These are phyloP conservation scores for Corynorhinus townsendii DNA, from an alignment of 2,113 vertebrate species.

Conservation along the genomic window DNA sequence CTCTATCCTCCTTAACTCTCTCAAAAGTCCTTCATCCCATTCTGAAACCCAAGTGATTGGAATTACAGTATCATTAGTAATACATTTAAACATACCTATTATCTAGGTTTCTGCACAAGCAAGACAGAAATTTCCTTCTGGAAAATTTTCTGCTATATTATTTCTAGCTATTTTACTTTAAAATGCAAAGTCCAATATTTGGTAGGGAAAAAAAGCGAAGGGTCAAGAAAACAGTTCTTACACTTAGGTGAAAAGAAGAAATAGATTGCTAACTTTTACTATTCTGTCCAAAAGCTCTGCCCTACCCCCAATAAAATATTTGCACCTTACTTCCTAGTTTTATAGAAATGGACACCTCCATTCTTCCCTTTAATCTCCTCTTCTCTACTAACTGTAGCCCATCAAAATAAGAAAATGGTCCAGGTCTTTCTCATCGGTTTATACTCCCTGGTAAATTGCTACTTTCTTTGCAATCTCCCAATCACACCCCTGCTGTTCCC, in stretches of 20 bases:
- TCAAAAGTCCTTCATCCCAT: neutral
- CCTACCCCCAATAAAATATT: neutral
- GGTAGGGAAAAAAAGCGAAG: neutral
- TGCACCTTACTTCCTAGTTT: neutral
- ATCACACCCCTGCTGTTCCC: neutral
- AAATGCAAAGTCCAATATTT: conserved; percentile 39
- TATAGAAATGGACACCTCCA: neutral
- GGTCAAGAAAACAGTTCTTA: neutral
- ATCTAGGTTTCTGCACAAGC: neutral
- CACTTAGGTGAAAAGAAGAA: neutral
- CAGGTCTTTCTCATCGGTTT: neutral
- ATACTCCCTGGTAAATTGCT: neutral
- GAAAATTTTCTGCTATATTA: neutral
- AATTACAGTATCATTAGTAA: neutral
- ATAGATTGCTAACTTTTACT: neutral
- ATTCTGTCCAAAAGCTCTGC: neutral
- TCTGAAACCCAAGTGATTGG: neutral
- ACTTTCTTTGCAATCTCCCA: neutral
- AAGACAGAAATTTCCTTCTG: neutral
- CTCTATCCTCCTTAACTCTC: neutral
- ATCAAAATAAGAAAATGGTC: neutral
- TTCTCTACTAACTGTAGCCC: neutral
- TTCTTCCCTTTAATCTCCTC: neutral
- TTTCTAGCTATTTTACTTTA: neutral
- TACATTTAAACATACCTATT: neutral